phyloP scores from a whole-genome alignment of 2,888 invertebrate species.

The Melieria picta region DNA sequence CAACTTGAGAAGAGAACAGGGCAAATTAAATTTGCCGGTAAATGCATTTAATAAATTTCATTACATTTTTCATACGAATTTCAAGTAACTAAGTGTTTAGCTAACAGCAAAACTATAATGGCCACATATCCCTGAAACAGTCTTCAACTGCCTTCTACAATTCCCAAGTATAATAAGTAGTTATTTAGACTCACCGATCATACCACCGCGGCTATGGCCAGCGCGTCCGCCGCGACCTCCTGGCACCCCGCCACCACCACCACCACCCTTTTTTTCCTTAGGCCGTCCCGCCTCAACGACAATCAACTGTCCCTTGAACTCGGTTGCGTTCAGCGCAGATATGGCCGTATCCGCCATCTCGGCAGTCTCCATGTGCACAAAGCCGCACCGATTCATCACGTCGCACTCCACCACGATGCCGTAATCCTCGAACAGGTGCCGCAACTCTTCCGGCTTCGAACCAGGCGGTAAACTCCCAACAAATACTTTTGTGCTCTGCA shows the following conservation, averaged over 20 bases:
- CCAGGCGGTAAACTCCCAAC: slow-evolving; percentile 91
- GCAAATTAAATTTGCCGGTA: neutral
- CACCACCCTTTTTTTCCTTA: slow-evolving; percentile 70
- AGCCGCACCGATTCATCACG: slow-evolving; percentile 93
- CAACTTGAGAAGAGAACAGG: slow-evolving; percentile 41
- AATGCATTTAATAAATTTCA: no score
- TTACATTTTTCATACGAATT: no score
- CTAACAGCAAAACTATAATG: no score
- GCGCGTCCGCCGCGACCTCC: slow-evolving; percentile 67
- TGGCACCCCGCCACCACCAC: slow-evolving; percentile 49
- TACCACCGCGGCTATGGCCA: slow-evolving; percentile 31
- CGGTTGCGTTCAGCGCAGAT: slow-evolving; percentile 80
- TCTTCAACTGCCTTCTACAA: no score
- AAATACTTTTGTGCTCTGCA: slow-evolving; percentile 77
- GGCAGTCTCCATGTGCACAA: slow-evolving; percentile 88
- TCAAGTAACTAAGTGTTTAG: no score
- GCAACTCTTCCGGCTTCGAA: slow-evolving; percentile 83
- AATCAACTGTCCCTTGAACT: slow-evolving; percentile 85
- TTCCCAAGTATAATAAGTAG: no score
- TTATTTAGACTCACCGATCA: no score
- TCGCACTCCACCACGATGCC: slow-evolving; percentile 93
- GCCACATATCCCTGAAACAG: no score
- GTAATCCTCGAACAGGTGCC: slow-evolving; percentile 84
- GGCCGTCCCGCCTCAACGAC: slow-evolving; percentile 86
- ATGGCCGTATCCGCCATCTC: slow-evolving; percentile 86